A percentile compares a stretch with the other conserved stretches of the same genome.
Evolutionary conservation across 2,888 invertebrate species (phyloP).

Genomic region (Copidosoma aretas): DNA sequence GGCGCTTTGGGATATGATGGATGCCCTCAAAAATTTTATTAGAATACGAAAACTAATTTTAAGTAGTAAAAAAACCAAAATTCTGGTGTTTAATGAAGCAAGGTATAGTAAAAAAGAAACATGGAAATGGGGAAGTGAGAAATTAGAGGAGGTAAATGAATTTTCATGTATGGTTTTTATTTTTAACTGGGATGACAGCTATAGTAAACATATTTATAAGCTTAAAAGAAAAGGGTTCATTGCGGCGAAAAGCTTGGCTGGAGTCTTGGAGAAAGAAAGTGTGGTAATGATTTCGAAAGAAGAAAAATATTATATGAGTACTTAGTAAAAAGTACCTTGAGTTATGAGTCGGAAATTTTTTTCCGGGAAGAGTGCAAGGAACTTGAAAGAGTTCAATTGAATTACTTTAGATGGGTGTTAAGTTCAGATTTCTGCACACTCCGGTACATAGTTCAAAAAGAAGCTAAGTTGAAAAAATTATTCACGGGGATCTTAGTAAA

Average conservation of each 20-base stretch:
- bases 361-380: conserved; percentile 22
- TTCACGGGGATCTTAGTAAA: not conserved
- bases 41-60: conserved; percentile 24
- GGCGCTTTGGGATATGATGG: too few species aligned
- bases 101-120: conserved; percentile 11
- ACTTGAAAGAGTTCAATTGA: not conserved
- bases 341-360: too few species aligned
- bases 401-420: conserved; percentile 29
- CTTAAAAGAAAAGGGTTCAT: conserved; percentile 15
- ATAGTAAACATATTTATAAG: conserved; percentile 15
- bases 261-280: conserved; percentile 28
- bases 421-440: conserved; percentile 24
- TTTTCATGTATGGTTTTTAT: conserved; percentile 27
- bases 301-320: conserved; percentile 25
- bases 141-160: conserved; percentile 13
- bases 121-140: conserved; percentile 14
- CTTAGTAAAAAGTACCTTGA: conserved; percentile 20
- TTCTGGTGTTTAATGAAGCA: conserved; percentile 24
- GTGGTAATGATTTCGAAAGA: conserved; percentile 30
- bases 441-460: conserved; percentile 14
- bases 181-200: conserved; percentile 13
- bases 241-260: conserved; percentile 16
- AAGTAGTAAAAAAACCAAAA: conserved; percentile 33
- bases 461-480: not conserved
- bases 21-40: conserved; percentile 18